phyloP scores from a whole-genome alignment of 2,113 vertebrate species.

The Micronycteris hirsuta region DNA sequence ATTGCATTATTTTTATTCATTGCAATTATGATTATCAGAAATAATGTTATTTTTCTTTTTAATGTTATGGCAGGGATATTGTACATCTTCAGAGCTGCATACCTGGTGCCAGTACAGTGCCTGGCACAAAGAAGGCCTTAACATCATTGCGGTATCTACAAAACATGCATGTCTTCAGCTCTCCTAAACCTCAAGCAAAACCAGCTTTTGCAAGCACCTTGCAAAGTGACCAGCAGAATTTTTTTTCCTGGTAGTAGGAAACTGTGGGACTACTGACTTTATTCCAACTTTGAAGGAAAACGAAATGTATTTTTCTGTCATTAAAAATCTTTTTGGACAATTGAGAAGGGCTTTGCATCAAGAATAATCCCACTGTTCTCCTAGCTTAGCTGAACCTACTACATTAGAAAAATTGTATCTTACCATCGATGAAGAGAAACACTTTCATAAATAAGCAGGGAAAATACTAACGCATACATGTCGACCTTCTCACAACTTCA shows the following conservation, averaged over 20 bases:
- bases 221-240: not conserved
- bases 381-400: not conserved
- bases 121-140: not conserved
- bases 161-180: not conserved
- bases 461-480: not conserved
- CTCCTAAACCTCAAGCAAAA: not conserved
- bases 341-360: not conserved
- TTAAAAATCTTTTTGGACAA: not conserved
- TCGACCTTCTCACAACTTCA: not conserved
- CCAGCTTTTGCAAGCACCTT: not conserved
- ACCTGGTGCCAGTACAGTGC: not conserved
- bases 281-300: slow-evolving; percentile 21
- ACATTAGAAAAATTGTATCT: not conserved
- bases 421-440: not conserved
- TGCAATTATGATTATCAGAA: not conserved
- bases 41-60: not conserved
- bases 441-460: not conserved
- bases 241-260: not conserved
- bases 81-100: not conserved
- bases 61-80: not conserved
- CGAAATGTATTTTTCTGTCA: not conserved
- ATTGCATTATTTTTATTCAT: not conserved
- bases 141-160: not conserved
- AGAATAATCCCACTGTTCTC: not conserved
- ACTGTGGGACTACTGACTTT: not conserved